Evolutionary conservation across 1,140 invertebrate species (phyloP).

Genomic region (Lepidurus arcticus): DNA sequence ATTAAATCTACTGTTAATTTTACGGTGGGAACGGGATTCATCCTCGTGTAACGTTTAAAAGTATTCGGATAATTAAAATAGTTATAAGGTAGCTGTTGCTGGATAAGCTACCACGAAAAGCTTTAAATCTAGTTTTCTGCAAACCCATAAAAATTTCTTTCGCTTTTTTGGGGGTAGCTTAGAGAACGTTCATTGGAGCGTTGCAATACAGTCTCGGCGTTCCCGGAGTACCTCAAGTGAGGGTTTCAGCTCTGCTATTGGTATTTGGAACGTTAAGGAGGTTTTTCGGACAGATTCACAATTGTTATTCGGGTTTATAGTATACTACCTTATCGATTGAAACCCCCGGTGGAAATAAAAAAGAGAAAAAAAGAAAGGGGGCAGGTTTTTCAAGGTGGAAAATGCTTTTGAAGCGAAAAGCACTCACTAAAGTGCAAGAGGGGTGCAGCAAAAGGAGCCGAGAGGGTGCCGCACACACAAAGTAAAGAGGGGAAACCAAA

Average conservation of each 20-base stretch:
- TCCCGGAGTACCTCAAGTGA: neutral
- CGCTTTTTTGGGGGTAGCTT: too few relatives aligned
- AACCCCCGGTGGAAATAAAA: neutral
- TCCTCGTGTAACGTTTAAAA: too few relatives aligned
- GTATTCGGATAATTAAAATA: too few relatives aligned
- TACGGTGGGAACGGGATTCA: too few relatives aligned
- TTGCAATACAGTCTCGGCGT: neutral
- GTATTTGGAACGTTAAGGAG: neutral
- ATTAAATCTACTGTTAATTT: too few relatives aligned
- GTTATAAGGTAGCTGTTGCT: too few relatives aligned
- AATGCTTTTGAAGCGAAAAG: slow-evolving; percentile 22
- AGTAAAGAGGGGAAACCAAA: slow-evolving; percentile 7
- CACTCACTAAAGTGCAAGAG: slow-evolving; percentile 21
- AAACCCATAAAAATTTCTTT: too few relatives aligned
- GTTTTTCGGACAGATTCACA: neutral
- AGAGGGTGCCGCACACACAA: slow-evolving; percentile 17
- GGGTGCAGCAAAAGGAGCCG: neutral
- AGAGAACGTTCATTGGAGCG: neutral
- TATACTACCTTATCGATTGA: slow-evolving; percentile 22
- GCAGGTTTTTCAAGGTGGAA: slow-evolving; percentile 10
- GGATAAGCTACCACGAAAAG: too few relatives aligned
- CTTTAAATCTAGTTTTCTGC: too few relatives aligned
- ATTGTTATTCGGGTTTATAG: neutral
- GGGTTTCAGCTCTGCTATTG: neutral
- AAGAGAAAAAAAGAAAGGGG: slow-evolving; percentile 1